Conservation (phyloP, 1,140 invertebrate genomes). For the Atopsyche davidsoni region DNA sequence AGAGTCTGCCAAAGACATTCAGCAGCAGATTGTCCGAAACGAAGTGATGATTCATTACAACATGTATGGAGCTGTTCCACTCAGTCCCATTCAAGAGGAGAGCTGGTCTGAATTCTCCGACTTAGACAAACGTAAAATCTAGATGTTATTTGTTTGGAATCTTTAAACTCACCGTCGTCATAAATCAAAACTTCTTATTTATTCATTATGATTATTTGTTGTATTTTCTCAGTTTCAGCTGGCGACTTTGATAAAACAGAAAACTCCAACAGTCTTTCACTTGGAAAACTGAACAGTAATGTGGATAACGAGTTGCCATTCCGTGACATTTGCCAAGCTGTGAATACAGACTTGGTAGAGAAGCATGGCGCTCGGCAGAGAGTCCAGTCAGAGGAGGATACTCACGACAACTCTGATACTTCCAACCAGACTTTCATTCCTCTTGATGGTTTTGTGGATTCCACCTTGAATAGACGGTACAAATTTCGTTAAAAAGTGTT, state of each 20-base stretch:
- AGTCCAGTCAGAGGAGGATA: slow-evolving; percentile 28
- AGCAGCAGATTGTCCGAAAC: slow-evolving; percentile 29
- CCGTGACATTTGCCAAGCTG: slow-evolving; percentile 12
- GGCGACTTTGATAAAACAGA: slow-evolving; percentile 39
- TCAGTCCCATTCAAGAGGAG: slow-evolving; percentile 62
- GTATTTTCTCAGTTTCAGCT: slow-evolving; percentile 31
- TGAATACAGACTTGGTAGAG: slow-evolving; percentile 9
- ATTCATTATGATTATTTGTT: neutral
- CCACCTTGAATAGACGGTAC: slow-evolving; percentile 16
- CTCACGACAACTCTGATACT: slow-evolving; percentile 27
- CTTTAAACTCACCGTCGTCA: too few relatives aligned
- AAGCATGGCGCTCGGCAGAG: slow-evolving; percentile 30
- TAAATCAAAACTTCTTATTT: too few relatives aligned
- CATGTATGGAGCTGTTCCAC: slow-evolving; percentile 43
- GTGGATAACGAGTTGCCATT: slow-evolving; percentile 37
- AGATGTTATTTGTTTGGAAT: neutral
- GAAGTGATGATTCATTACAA: slow-evolving; percentile 49
- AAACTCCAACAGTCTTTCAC: slow-evolving; percentile 42
- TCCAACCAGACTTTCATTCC: slow-evolving; percentile 24
- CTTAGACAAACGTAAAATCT: slow-evolving; percentile 20
- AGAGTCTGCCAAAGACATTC: neutral
- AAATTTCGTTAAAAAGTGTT: neutral
- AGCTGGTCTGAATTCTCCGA: slow-evolving; percentile 37
- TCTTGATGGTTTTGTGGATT: slow-evolving; percentile 14
- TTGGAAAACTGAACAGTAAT: slow-evolving; percentile 39